These are phyloP conservation scores for Sphinx pinastri DNA, from an alignment of 2,888 invertebrate genomes.

Conservation along the genomic window DNA sequence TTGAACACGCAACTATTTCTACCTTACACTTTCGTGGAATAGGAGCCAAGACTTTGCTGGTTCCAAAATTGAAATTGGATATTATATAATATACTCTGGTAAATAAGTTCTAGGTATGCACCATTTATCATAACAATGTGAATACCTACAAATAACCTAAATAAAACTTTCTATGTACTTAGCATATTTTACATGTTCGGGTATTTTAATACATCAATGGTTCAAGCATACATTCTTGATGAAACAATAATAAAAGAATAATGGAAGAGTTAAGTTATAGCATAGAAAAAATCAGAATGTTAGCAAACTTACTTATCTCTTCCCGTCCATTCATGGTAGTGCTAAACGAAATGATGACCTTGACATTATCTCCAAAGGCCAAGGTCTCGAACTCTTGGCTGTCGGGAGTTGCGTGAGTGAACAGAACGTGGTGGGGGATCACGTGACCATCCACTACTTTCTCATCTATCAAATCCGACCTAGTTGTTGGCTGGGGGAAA, in stretches of 20 bases:
- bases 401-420: slow-evolving; percentile 91
- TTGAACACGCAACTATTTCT: slow-evolving; percentile 4
- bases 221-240: not conserved
- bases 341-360: slow-evolving; percentile 92
- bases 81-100: no score
- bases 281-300: not conserved
- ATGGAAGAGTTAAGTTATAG: not conserved
- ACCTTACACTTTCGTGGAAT: not conserved
- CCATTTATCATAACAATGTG: no score
- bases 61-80: not conserved
- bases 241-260: not conserved
- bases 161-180: not conserved
- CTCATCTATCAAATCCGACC: slow-evolving; percentile 90
- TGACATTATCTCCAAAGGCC: slow-evolving; percentile 92
- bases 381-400: slow-evolving; percentile 90
- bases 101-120: no score
- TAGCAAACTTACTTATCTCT: slow-evolving; percentile 83
- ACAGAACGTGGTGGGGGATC: slow-evolving; percentile 93
- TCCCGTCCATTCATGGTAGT: slow-evolving; percentile 87
- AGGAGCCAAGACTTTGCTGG: not conserved
- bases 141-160: no score
- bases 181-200: not conserved
- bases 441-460: slow-evolving; percentile 96
- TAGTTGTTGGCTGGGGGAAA: slow-evolving; percentile 84
- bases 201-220: no score